Conservation (phyloP, 2,888 invertebrate species). For the Agrotis segetum region DNA sequence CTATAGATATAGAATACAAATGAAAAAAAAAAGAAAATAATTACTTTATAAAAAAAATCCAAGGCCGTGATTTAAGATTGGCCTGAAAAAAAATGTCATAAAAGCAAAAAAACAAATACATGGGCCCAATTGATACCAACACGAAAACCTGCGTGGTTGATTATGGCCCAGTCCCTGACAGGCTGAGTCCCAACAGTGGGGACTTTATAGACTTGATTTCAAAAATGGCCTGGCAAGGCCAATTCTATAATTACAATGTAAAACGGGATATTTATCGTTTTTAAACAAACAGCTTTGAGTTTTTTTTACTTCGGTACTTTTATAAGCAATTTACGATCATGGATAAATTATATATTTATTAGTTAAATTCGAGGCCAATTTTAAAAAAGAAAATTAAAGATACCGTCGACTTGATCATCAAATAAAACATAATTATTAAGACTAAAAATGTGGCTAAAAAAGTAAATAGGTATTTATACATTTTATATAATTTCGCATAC, state of each 20-base stretch:
- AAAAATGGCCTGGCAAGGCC: not conserved
- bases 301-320: too few relatives aligned
- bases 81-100: not conserved
- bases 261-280: too few relatives aligned
- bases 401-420: slow-evolving; percentile 19
- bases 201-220: not conserved
- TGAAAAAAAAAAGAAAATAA: slow-evolving; percentile 28
- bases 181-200: not conserved
- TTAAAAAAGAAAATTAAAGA: not conserved
- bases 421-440: slow-evolving; percentile 12
- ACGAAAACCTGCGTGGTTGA: not conserved
- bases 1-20: slow-evolving; percentile 56
- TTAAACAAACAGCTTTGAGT: too few relatives aligned
- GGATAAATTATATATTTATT: too few relatives aligned
- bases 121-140: not conserved
- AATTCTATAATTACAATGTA: not conserved
- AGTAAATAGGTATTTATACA: slow-evolving; percentile 18
- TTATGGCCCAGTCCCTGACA: not conserved
- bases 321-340: too few relatives aligned
- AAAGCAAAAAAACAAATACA: not conserved
- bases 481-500: slow-evolving; percentile 30
- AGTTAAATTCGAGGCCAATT: not conserved
- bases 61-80: not conserved
- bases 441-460: slow-evolving; percentile 39
- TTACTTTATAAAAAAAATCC: slow-evolving; percentile 5